Base-by-base conservation (phyloP, 2,888 invertebrate species). In the Diadegma fenestrale region DNA sequence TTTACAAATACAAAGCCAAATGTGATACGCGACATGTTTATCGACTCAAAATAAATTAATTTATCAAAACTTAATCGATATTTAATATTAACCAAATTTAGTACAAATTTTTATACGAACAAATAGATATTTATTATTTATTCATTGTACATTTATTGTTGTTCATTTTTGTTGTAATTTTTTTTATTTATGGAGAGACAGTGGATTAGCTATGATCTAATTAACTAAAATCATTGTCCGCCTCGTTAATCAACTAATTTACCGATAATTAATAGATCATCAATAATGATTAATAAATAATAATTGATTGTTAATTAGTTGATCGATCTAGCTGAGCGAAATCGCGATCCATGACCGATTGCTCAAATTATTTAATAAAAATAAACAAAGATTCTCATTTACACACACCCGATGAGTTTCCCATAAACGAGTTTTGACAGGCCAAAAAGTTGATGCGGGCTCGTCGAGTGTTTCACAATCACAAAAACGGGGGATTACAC, bases 1-100 rank as follows among this genome's bases (percentile, higher is more conserved):
- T 89, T 89, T 61, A 86, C 48, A 0, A 86, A 87, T 37, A 72
- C 71, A 4, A 93, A 91, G 63, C 90, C 90, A 30, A 87, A 90
- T 76, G 85, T 90, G n/a, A 90, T 93, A 54, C 84, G 87, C 37
- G 85, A 86, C 54, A 81, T 92, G 43, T 90, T 92, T 72, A 26
- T 12, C 51, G 61, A 58, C 2, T 48, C 22, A 26, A 22, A 68
- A 22, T 17, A 43, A 43, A 12, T 17, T 0, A 26, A 37, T 41
- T 33, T 41, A 4, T 37, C 12, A 0, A 22, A 26, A 26, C 1
- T 26, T 17, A 5, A 26, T 45, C 14, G 6, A 64, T 41, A 37
- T 19, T 10, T 22, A 8, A 43, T 33, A n/a, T 1, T 14, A 14
- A 14, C 26, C 14, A 58, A 26, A 5, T 54, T 12, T 2, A 26